Conservation (phyloP, 2,797 vertebrate species). For the Phalloptychus januarius region DNA sequence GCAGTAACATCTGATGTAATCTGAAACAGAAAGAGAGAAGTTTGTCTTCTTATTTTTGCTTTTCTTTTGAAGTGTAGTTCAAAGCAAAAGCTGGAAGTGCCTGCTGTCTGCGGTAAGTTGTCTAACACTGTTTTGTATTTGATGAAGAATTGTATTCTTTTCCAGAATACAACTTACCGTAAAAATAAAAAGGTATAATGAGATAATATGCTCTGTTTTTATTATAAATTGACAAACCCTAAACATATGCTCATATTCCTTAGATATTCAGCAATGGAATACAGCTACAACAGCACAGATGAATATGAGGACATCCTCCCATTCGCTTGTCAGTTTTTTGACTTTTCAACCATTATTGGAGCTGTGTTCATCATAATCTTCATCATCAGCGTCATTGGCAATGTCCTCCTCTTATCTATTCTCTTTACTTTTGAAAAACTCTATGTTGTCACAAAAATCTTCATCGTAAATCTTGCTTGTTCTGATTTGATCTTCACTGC, state of each 20-base stretch:
- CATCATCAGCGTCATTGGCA: constrained; percentile 66
- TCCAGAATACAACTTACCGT: too few relatives aligned
- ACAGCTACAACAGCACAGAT: neutral
- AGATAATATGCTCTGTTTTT: neutral
- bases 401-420: constrained; percentile 62
- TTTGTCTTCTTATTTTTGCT: neutral
- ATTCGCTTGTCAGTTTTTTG: fast-evolving
- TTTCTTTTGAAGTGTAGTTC: neutral
- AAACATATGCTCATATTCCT: neutral
- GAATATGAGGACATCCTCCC: fast-evolving
- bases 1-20: neutral
- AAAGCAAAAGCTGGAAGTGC: neutral
- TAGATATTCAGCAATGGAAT: constrained; percentile 9
- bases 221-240: neutral
- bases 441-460: constrained; percentile 71
- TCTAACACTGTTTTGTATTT: neutral
- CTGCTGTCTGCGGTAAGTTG: constrained; percentile 19
- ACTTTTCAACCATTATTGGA: constrained; percentile 18
- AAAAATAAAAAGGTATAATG: neutral
- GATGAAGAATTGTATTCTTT: neutral
- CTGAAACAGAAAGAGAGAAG: constrained; percentile 45
- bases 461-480: constrained; percentile 71
- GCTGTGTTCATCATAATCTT: constrained; percentile 58
- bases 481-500: constrained; percentile 75
- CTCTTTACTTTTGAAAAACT: constrained; percentile 57